phyloP scores from a whole-genome alignment of 2,888 invertebrate species.

The Limulus polyphemus region DNA sequence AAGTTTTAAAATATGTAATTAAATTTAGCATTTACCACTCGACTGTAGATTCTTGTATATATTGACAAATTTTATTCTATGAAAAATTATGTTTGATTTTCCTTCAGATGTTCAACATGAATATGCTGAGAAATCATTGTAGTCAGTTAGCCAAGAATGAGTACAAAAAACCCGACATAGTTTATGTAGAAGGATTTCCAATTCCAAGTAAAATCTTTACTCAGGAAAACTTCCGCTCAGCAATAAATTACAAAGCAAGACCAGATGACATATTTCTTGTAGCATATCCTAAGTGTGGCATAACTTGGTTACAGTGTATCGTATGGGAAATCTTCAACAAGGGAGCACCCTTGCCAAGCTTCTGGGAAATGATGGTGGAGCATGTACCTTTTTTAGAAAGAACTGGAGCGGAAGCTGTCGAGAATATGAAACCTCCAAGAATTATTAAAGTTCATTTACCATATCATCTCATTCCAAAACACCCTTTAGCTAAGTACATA shows the following conservation, averaged over 20 bases:
- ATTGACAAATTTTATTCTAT: no score
- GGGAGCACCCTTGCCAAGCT: slow-evolving; percentile 9
- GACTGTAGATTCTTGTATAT: no score
- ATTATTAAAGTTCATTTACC: neutral
- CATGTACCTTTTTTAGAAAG: neutral
- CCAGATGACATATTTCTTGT: slow-evolving; percentile 18
- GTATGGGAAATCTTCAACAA: slow-evolving; percentile 10
- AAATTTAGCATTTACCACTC: no score
- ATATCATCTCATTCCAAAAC: neutral
- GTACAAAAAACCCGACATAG: neutral
- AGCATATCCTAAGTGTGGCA: slow-evolving; percentile 20
- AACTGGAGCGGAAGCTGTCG: neutral
- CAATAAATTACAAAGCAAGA: slow-evolving; percentile 12
- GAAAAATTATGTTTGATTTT: no score
- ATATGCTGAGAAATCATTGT: no score
- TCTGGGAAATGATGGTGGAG: neutral
- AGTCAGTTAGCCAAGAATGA: no score
- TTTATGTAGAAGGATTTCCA: slow-evolving; percentile 5
- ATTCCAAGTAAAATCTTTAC: slow-evolving; percentile 3
- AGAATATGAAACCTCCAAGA: neutral
- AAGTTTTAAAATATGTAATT: no score
- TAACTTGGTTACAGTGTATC: slow-evolving; percentile 20
- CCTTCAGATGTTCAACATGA: no score
- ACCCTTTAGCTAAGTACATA: neutral
- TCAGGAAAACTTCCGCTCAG: slow-evolving; percentile 9